phyloP scores from a whole-genome alignment of 2,797 vertebrate genomes.

The Malacoraja senta region DNA sequence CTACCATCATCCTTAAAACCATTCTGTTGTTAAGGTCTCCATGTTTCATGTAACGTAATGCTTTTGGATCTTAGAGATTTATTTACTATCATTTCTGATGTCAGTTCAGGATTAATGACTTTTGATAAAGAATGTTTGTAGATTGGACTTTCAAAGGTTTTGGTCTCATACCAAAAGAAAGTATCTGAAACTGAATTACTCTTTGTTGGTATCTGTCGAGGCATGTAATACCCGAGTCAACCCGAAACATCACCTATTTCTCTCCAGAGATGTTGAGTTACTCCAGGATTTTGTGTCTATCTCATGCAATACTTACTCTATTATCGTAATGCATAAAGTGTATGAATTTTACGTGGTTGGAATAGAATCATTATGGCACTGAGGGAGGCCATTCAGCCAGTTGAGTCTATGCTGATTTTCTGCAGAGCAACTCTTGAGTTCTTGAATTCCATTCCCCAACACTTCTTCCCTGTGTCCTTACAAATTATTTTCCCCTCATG shows the following conservation, averaged over 20 bases:
- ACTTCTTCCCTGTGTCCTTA: too few relatives aligned
- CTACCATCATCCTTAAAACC: background rate
- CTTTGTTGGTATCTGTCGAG: background rate
- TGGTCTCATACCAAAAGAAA: background rate
- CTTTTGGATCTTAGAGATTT: background rate
- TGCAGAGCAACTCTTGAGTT: too few relatives aligned
- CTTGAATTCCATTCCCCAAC: too few relatives aligned
- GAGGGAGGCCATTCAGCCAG: too few relatives aligned
- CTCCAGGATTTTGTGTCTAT: too few relatives aligned
- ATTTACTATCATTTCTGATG: slow-evolving; percentile 6
- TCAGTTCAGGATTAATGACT: background rate
- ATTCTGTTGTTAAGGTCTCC: background rate
- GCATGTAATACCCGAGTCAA: too few relatives aligned
- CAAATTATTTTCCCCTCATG: too few relatives aligned
- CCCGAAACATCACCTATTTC: too few relatives aligned
- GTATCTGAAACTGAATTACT: background rate
- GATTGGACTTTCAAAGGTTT: background rate
- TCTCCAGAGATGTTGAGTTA: too few relatives aligned
- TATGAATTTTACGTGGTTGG: background rate
- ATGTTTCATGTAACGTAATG: background rate
- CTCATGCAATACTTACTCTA: background rate
- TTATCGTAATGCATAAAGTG: background rate
- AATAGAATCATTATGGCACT: too few relatives aligned
- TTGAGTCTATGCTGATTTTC: too few relatives aligned
- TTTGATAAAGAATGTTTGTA: background rate